A percentile compares a stretch with the other conserved stretches of the same genome.
phyloP scores from a whole-genome alignment of 2,797 vertebrate genomes.

The Ambastaia sidthimunki region DNA sequence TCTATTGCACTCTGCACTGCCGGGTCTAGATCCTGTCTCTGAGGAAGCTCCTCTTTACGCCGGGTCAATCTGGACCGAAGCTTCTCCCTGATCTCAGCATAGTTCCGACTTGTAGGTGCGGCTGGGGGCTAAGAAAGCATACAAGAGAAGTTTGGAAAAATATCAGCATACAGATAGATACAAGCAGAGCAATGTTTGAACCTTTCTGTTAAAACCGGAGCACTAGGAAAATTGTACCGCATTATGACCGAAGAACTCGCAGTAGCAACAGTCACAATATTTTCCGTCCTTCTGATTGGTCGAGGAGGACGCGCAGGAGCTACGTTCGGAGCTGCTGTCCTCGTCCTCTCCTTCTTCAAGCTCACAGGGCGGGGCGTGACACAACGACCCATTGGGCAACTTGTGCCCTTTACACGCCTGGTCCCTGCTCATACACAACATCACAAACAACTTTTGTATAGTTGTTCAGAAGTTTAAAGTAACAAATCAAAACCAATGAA shows the following conservation, averaged over 20 bases:
- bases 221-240: constrained; percentile 80
- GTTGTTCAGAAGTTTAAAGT: neutral
- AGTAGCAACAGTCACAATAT: constrained; percentile 99
- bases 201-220: neutral
- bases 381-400: constrained; percentile 89
- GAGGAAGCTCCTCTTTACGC: constrained; percentile 94
- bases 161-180: neutral
- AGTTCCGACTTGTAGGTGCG: constrained; percentile 97
- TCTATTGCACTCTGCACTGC: constrained; percentile 81
- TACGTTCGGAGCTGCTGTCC: constrained; percentile 97
- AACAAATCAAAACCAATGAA: neutral
- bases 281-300: constrained; percentile 98
- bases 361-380: constrained; percentile 87
- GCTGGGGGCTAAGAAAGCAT: constrained; percentile 86
- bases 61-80: constrained; percentile 93
- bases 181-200: neutral
- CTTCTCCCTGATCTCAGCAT: constrained; percentile 97
- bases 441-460: constrained; percentile 13
- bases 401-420: constrained; percentile 96
- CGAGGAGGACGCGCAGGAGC: constrained; percentile 96
- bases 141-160: neutral
- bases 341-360: constrained; percentile 96
- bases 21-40: constrained; percentile 89
- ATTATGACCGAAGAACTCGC: constrained; percentile 99
- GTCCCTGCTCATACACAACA: constrained; percentile 78